Conservation (phyloP, 2,888 invertebrate species). For the Notodonta ziczac region DNA sequence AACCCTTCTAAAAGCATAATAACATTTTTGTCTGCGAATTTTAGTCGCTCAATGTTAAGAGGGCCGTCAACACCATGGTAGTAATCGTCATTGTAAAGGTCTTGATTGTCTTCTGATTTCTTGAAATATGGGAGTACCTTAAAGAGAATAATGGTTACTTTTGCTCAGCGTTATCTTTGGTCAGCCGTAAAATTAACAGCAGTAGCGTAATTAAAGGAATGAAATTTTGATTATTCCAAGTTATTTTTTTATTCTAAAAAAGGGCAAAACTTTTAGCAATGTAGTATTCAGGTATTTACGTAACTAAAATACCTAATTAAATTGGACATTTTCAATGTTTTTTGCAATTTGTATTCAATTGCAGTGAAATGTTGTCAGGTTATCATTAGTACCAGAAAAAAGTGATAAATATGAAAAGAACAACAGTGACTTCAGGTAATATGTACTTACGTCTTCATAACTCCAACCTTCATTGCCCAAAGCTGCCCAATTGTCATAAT, state of each 20-base stretch:
- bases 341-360: too few relatives aligned
- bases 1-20: constrained; percentile 82
- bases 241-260: too few relatives aligned
- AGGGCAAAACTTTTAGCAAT: too few relatives aligned
- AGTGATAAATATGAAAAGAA: too few relatives aligned
- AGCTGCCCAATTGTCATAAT: constrained; percentile 87
- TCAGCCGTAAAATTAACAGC: neutral
- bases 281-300: too few relatives aligned
- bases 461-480: constrained; percentile 86
- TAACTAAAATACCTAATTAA: too few relatives aligned
- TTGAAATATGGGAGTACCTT: constrained; percentile 87
- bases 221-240: too few relatives aligned
- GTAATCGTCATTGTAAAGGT: constrained; percentile 71
- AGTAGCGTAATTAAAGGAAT: too few relatives aligned
- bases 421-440: too few relatives aligned
- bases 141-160: constrained; percentile 23
- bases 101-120: constrained; percentile 86
- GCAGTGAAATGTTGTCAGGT: too few relatives aligned
- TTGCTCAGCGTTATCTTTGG: neutral
- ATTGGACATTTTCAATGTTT: too few relatives aligned
- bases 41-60: constrained; percentile 85
- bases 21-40: constrained; percentile 84
- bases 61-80: constrained; percentile 86
- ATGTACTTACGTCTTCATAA: constrained; percentile 73
- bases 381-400: too few relatives aligned